These are phyloP conservation scores for Drosophila robusta DNA, from an alignment of 2,888 invertebrate species.

Conservation along the genomic window DNA sequence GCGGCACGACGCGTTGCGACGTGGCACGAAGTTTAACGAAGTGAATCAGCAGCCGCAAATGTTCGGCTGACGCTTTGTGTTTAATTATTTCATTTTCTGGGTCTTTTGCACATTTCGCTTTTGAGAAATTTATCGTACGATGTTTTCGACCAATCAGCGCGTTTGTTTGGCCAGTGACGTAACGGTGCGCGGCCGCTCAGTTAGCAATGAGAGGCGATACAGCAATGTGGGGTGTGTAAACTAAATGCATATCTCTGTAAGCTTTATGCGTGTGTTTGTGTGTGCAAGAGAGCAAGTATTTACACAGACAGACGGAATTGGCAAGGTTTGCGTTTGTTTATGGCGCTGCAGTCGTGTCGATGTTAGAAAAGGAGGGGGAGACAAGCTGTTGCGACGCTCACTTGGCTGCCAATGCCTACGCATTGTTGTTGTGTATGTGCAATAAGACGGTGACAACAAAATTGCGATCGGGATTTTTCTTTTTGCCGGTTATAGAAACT, in stretches of 20 bases:
- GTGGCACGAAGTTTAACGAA: slow-evolving; percentile 71
- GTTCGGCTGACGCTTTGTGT: slow-evolving; percentile 43
- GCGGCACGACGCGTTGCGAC: slow-evolving; percentile 32
- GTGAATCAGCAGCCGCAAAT: slow-evolving; percentile 50
- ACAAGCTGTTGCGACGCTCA: slow-evolving; percentile 13
- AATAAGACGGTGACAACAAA: neutral
- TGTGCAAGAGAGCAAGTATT: slow-evolving; percentile 8
- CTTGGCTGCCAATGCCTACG: slow-evolving; percentile 5
- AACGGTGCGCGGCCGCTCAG: slow-evolving; percentile 68
- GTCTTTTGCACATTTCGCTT: slow-evolving; percentile 66
- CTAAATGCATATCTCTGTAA: slow-evolving; percentile 15
- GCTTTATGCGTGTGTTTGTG: neutral
- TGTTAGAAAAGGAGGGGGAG: neutral
- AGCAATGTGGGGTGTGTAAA: slow-evolving; percentile 50
- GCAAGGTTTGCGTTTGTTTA: slow-evolving; percentile 46
- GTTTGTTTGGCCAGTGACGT: slow-evolving; percentile 82
- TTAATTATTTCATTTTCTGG: slow-evolving; percentile 71
- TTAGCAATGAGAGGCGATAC: slow-evolving; percentile 52
- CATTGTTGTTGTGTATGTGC: slow-evolving; percentile 22
- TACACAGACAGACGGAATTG: neutral
- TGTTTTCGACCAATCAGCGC: slow-evolving; percentile 83
- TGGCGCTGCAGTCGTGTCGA: slow-evolving; percentile 16
- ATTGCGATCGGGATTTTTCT: slow-evolving; percentile 27
- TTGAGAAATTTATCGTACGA: slow-evolving; percentile 84
- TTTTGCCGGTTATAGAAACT: slow-evolving; percentile 60